These are phyloP conservation scores for Micrastur ruficollis DNA, from an alignment of 2,797 vertebrate species.

Conservation along the genomic window DNA sequence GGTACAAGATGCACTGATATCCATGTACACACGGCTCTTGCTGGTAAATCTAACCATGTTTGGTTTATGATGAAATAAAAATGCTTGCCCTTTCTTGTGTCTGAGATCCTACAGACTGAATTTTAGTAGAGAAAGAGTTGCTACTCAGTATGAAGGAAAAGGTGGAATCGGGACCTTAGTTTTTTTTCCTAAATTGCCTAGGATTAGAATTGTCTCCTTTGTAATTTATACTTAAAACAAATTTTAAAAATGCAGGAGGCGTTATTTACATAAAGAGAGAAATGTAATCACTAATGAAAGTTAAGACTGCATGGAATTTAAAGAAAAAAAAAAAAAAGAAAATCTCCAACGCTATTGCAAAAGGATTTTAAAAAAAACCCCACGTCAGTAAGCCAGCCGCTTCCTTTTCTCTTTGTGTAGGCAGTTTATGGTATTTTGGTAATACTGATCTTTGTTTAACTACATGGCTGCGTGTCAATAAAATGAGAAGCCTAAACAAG, in stretches of 20 bases:
- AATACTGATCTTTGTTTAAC: constrained; percentile 9
- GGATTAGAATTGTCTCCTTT: neutral
- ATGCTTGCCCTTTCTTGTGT: neutral
- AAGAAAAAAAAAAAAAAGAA: neutral
- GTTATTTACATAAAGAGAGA: neutral
- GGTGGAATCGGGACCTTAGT: neutral
- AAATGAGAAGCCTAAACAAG: constrained; percentile 9
- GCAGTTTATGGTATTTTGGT: neutral
- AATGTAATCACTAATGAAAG: neutral
- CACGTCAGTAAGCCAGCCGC: neutral
- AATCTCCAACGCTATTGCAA: neutral
- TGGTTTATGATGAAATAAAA: neutral
- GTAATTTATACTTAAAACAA: neutral
- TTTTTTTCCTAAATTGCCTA: neutral
- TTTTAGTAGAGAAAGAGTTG: neutral
- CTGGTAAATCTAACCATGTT: neutral
- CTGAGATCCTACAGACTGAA: neutral
- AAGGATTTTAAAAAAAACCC: neutral
- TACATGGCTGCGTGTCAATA: neutral
- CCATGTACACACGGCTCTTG: accelerated
- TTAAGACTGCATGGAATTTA: neutral
- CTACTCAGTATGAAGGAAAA: neutral
- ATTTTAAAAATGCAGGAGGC: neutral
- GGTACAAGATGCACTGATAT: neutral
- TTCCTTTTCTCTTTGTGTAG: neutral